phyloP scores from a whole-genome alignment of 2,888 invertebrate species.

The Sesia bembeciformis region DNA sequence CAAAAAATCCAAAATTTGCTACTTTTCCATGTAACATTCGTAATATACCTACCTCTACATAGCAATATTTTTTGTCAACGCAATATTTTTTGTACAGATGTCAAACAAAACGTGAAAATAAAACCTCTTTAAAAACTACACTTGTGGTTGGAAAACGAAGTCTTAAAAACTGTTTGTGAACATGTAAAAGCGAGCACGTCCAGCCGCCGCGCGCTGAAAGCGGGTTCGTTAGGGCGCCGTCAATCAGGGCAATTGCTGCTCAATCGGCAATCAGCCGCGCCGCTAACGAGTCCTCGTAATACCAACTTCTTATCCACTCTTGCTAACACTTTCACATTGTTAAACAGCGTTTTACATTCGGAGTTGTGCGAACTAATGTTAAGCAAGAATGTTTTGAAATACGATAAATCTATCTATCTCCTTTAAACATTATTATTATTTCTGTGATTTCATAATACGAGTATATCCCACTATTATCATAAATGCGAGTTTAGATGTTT shows the following conservation, averaged over 20 bases:
- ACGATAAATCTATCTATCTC: too few relatives aligned
- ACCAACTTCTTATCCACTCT: constrained; percentile 52
- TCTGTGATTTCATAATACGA: too few relatives aligned
- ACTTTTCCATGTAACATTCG: too few relatives aligned
- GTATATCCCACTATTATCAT: too few relatives aligned
- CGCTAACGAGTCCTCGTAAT: constrained; percentile 60
- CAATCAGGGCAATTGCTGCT: constrained; percentile 74
- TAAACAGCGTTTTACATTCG: background rate
- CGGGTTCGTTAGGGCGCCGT: constrained; percentile 70
- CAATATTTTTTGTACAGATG: too few relatives aligned
- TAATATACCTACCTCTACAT: too few relatives aligned
- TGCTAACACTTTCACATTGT: background rate
- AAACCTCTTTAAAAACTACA: background rate
- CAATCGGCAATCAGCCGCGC: constrained; percentile 71
- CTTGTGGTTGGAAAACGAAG: background rate
- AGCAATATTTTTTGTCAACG: too few relatives aligned
- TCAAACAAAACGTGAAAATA: background rate
- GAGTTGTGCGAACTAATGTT: background rate
- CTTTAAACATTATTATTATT: too few relatives aligned
- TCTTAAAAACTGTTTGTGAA: background rate
- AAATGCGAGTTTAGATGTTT: too few relatives aligned
- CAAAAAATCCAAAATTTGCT: too few relatives aligned
- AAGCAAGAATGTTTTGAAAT: too few relatives aligned
- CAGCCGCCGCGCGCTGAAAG: constrained; percentile 44
- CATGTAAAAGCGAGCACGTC: constrained; percentile 31